Conservation (phyloP, 2,888 invertebrate species). For the Petrolisthes cinctipes region DNA sequence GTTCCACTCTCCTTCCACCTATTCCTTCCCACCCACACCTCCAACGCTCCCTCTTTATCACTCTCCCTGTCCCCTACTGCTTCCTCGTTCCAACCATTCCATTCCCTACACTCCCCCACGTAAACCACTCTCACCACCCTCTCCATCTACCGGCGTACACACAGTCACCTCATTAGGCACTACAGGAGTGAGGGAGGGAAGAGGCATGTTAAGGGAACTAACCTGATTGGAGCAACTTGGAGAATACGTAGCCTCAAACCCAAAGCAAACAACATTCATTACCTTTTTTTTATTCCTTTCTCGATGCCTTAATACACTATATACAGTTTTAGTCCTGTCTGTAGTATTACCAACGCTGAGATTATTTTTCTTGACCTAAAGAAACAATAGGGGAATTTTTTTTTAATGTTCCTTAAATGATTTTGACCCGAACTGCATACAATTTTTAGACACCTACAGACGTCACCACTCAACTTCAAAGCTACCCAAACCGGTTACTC, state of each 20-base stretch:
- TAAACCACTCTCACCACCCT: background rate
- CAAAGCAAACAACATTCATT: conserved; percentile 5
- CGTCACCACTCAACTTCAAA: too few species aligned
- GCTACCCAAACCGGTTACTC: too few species aligned
- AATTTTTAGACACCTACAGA: too few species aligned
- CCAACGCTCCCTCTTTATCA: background rate
- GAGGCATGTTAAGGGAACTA: background rate
- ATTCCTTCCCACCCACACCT: background rate
- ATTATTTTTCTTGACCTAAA: too few species aligned
- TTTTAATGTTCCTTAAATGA: too few species aligned
- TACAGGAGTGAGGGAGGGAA: background rate
- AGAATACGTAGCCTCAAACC: background rate
- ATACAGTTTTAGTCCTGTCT: too few species aligned
- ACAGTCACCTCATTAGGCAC: too few species aligned
- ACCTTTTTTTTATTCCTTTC: background rate
- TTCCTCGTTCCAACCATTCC: background rate
- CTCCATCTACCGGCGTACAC: background rate
- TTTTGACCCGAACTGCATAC: too few species aligned
- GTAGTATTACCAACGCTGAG: too few species aligned
- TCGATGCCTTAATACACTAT: background rate
- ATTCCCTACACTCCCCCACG: background rate
- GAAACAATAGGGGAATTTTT: too few species aligned
- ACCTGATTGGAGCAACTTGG: too few species aligned
- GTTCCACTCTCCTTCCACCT: background rate
- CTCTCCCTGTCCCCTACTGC: background rate